phyloP scores from a whole-genome alignment of 2,888 invertebrate species.

The Zonitis immaculata region DNA sequence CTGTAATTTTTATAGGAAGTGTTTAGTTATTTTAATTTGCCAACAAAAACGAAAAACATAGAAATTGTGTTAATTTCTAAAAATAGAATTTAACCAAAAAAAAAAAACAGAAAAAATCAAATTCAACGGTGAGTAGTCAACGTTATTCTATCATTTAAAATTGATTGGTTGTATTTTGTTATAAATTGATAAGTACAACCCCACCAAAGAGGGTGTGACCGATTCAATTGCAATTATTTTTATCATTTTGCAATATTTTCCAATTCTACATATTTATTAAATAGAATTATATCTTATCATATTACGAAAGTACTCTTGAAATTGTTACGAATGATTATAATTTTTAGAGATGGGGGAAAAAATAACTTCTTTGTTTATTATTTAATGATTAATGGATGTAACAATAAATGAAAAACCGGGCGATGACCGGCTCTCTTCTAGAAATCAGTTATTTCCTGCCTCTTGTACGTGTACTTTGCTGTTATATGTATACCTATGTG shows the following conservation, averaged over 20 bases:
- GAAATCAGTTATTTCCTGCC: not conserved
- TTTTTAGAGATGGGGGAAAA: not conserved
- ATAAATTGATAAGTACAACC: not conserved
- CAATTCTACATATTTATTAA: too few species aligned
- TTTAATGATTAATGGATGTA: not conserved
- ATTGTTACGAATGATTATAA: not conserved
- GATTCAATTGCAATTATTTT: not conserved
- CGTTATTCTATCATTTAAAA: too few species aligned
- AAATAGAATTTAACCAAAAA: not conserved
- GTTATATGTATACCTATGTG: not conserved
- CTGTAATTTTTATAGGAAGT: not conserved
- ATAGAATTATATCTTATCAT: too few species aligned
- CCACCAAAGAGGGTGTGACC: not conserved
- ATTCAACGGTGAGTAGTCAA: too few species aligned
- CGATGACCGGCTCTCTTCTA: not conserved
- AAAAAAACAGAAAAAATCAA: slow-evolving; percentile 6
- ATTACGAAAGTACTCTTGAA: not conserved
- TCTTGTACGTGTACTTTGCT: not conserved
- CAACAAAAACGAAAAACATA: not conserved
- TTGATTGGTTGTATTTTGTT: not conserved
- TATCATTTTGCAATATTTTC: not conserved
- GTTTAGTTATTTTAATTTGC: not conserved
- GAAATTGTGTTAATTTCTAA: not conserved
- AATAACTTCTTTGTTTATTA: not conserved
- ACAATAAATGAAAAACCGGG: not conserved